These are phyloP conservation scores for Campylomormyrus tamandua DNA, from an alignment of 2,113 vertebrate genomes.

Conservation along the genomic window DNA sequence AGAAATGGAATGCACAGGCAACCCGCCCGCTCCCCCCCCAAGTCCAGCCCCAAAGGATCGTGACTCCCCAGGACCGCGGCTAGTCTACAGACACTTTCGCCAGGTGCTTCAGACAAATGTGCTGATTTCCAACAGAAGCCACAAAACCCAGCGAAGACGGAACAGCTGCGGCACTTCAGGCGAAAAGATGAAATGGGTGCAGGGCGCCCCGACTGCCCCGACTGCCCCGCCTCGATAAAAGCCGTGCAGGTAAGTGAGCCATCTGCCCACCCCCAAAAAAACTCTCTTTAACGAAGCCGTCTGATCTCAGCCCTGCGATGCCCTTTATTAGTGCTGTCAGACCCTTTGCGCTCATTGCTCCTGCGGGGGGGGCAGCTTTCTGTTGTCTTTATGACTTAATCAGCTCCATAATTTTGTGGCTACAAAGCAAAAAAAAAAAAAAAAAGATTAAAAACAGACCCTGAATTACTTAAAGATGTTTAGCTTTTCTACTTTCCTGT, in stretches of 20 bases:
- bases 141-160: not conserved
- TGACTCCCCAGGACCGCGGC: not conserved
- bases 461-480: not conserved
- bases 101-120: not conserved
- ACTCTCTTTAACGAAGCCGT: not conserved
- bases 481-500: not conserved
- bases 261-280: not conserved
- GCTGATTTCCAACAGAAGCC: not conserved
- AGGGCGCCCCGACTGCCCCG: too few species aligned
- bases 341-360: not conserved
- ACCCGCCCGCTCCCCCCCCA: too few species aligned
- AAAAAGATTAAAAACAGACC: not conserved
- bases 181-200: not conserved
- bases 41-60: not conserved
- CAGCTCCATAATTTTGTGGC: not conserved
- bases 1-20: not conserved
- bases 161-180: not conserved
- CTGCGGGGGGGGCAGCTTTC: not conserved
- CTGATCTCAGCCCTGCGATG: not conserved
- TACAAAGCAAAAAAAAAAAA: not conserved
- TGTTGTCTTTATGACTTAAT: not conserved
- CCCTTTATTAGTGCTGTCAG: not conserved
- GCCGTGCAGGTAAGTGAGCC: not conserved
- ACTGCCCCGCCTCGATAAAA: not conserved
- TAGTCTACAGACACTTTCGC: not conserved